Conservation (phyloP, 2,113 vertebrate genomes). For the Pterophyllum scalare region DNA sequence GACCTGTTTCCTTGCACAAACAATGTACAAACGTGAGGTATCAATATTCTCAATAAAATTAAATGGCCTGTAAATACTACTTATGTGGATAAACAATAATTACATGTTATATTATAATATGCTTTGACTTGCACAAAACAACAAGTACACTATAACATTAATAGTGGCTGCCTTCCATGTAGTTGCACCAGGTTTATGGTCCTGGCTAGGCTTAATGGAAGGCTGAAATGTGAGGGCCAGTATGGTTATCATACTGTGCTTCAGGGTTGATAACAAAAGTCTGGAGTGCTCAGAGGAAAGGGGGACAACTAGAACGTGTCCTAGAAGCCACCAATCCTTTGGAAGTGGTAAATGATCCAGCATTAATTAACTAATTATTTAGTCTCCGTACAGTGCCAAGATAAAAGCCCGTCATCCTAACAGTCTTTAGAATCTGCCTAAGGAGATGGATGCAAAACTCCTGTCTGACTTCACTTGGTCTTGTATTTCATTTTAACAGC, state of each 20-base stretch:
- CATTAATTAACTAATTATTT: constrained; percentile 4
- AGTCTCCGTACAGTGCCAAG: background rate
- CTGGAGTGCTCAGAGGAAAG: background rate
- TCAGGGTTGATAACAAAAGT: background rate
- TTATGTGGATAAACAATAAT: background rate
- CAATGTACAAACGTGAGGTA: background rate
- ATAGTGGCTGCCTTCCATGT: too few species aligned
- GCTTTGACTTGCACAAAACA: background rate
- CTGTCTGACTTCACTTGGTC: background rate
- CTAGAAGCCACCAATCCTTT: constrained; percentile 1
- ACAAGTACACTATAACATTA: too few species aligned
- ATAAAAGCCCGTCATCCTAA: background rate
- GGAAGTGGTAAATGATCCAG: background rate
- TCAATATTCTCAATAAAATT: background rate
- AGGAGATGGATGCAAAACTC: background rate
- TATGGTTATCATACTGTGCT: too few species aligned
- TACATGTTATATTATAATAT: background rate
- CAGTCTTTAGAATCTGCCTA: background rate
- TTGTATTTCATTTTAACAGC: background rate
- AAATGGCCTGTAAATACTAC: background rate
- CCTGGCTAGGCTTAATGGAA: too few species aligned
- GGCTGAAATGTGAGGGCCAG: too few species aligned
- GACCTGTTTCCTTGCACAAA: background rate
- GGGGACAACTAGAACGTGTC: background rate
- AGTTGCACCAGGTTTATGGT: too few species aligned